Evolutionary conservation across 2,888 invertebrate genomes (phyloP).

Genomic region (Andrena bucephala): DNA sequence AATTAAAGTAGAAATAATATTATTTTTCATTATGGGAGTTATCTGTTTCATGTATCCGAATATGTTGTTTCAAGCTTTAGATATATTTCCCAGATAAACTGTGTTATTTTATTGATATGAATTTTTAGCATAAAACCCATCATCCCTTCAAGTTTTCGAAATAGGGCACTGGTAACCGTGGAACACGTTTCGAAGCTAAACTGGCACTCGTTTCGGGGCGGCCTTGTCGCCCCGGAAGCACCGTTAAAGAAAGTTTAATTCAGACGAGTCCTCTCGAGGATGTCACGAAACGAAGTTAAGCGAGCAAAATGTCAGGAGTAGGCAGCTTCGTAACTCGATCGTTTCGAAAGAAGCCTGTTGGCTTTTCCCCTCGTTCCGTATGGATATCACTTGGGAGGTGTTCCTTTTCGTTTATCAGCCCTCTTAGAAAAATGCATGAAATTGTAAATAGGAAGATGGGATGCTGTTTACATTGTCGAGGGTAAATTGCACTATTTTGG

Average conservation of each 20-base stretch:
- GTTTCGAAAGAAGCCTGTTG: slow-evolving; percentile 42
- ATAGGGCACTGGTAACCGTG: not conserved
- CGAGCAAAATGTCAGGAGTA: slow-evolving; percentile 24
- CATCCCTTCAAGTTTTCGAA: not conserved
- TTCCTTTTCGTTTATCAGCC: slow-evolving; percentile 37
- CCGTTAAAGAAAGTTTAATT: slow-evolving; percentile 47
- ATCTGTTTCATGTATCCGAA: not conserved
- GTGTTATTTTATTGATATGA: not conserved
- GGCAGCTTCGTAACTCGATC: slow-evolving; percentile 57
- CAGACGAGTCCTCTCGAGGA: slow-evolving; percentile 33
- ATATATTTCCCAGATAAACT: not conserved
- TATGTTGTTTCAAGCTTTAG: too few relatives aligned
- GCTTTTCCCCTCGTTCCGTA: slow-evolving; percentile 29
- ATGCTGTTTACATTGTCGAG: not conserved
- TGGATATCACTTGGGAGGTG: slow-evolving; percentile 51
- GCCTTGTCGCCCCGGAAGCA: not conserved
- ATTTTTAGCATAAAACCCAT: not conserved
- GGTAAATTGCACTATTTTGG: not conserved
- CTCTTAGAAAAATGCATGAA: not conserved
- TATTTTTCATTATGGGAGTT: not conserved
- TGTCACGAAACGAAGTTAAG: slow-evolving; percentile 37
- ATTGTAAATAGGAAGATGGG: not conserved
- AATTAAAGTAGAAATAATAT: too few relatives aligned
- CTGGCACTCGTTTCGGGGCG: not conserved
- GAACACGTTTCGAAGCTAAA: not conserved